These are phyloP conservation scores for Drosophila tsacasi DNA, from an alignment of 1,140 invertebrate species.

Conservation along the genomic window DNA sequence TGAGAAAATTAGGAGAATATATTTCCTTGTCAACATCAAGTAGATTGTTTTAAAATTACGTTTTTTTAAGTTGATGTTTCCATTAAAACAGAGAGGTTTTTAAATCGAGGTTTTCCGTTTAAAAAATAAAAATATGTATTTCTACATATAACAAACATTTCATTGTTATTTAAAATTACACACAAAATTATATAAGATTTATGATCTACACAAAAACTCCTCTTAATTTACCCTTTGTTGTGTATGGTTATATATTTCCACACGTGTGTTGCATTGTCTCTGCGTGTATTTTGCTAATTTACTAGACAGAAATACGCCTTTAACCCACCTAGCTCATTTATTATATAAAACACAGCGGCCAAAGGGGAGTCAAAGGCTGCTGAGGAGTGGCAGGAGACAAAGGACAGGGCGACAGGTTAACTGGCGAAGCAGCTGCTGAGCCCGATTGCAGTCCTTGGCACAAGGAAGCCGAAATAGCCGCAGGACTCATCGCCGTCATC, in stretches of 20 bases:
- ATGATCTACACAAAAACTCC: neutral
- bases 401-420: constrained; percentile 50
- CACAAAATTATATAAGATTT: neutral
- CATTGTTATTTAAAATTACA: neutral
- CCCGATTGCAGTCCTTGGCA: constrained; percentile 48
- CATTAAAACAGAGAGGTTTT: no score
- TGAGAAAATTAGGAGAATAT: no score
- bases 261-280: constrained; percentile 49
- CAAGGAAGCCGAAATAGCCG: constrained; percentile 53
- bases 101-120: no score
- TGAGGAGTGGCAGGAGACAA: constrained; percentile 13
- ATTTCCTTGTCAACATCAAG: neutral
- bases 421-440: constrained; percentile 48
- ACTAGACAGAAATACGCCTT: constrained; percentile 85
- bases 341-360: constrained; percentile 76
- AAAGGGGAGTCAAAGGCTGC: constrained; percentile 31
- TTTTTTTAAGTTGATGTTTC: no score
- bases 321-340: constrained; percentile 85
- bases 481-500: constrained; percentile 52
- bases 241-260: neutral
- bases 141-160: no score
- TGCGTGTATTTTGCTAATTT: constrained; percentile 85
- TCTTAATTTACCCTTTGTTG: neutral
- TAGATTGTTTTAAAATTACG: neutral
- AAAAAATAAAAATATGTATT: no score